A percentile compares a stretch with the other conserved stretches of the same genome.
These are phyloP conservation scores for Gadus macrocephalus DNA, from an alignment of 2,113 vertebrate species.

Conservation along the genomic window DNA sequence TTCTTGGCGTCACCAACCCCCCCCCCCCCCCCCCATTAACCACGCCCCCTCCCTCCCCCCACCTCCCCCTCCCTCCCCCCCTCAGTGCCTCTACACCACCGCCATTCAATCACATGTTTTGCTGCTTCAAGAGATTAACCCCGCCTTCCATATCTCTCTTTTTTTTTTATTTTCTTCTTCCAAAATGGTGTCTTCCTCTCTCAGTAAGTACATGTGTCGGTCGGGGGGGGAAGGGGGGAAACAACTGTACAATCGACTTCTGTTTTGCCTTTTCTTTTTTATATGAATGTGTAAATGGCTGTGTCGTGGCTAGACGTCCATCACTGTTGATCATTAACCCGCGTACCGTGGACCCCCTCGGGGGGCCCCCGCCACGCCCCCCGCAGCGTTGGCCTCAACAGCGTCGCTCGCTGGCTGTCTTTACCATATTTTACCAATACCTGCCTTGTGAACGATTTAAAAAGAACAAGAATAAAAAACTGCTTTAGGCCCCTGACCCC, in stretches of 20 bases:
- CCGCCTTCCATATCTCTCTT: slow-evolving; percentile 20
- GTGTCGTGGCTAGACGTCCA: slow-evolving; percentile 48
- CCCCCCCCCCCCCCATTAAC: neutral
- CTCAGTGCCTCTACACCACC: neutral
- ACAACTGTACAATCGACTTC: slow-evolving; percentile 65
- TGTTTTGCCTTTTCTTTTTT: slow-evolving; percentile 55
- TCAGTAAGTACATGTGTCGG: slow-evolving; percentile 53
- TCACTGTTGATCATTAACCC: slow-evolving; percentile 44
- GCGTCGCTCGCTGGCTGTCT: slow-evolving; percentile 38
- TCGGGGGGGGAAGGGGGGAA: neutral
- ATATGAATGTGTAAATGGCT: slow-evolving; percentile 54
- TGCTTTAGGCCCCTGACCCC: slow-evolving; percentile 33
- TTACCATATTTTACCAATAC: slow-evolving; percentile 56
- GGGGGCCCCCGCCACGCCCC: neutral
- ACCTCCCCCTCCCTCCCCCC: neutral
- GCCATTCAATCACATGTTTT: neutral
- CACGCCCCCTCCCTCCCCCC: slow-evolving; percentile 8
- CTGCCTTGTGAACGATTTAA: slow-evolving; percentile 55
- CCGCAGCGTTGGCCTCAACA: slow-evolving; percentile 5
- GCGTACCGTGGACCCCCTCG: slow-evolving; percentile 24
- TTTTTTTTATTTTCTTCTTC: slow-evolving; percentile 5
- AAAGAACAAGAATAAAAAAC: slow-evolving; percentile 2
- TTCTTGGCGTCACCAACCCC: slow-evolving; percentile 22
- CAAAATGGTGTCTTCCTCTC: slow-evolving; percentile 66
- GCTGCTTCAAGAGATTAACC: slow-evolving; percentile 59